A percentile compares a stretch with the other conserved stretches of the same genome.
These are phyloP conservation scores for Netelia inedita DNA, from an alignment of 2,888 invertebrate genomes.

Conservation along the genomic window DNA sequence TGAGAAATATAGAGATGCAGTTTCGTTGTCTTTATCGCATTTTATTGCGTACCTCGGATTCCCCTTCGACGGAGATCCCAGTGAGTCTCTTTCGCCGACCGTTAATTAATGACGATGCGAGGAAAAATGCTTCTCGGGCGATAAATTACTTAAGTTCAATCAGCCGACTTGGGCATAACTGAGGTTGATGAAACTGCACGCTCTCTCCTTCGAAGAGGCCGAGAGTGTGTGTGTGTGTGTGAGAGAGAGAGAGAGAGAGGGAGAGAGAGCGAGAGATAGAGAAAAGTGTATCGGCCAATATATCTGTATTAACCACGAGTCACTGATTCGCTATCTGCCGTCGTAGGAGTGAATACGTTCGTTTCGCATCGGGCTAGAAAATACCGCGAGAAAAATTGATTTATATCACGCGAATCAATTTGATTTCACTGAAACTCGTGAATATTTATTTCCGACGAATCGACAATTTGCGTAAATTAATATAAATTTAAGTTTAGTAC, in stretches of 20 bases:
- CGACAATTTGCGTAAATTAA: no score
- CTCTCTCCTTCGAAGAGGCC: slow-evolving; percentile 21
- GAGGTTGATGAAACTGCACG: slow-evolving; percentile 69
- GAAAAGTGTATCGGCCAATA: slow-evolving; percentile 18
- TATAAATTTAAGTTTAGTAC: no score
- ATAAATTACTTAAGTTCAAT: slow-evolving; percentile 75
- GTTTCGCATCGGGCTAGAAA: neutral
- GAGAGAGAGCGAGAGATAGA: slow-evolving; percentile 13
- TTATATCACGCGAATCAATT: no score
- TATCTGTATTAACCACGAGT: neutral
- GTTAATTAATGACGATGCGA: slow-evolving; percentile 70
- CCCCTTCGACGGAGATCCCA: slow-evolving; percentile 42
- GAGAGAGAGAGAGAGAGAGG: neutral
- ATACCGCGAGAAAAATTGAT: slow-evolving; percentile 1
- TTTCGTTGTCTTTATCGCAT: no score
- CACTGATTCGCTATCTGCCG: neutral
- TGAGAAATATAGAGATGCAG: no score
- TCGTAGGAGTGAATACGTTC: neutral
- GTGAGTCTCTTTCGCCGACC: slow-evolving; percentile 56
- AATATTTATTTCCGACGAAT: no score
- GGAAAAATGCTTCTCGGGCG: slow-evolving; percentile 67
- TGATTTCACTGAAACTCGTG: no score
- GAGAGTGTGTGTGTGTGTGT: no score
- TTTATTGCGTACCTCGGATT: slow-evolving; percentile 11
- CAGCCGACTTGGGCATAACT: slow-evolving; percentile 69